These are phyloP conservation scores for Lepus americanus DNA, from an alignment of 2,113 vertebrate species.

Conservation along the genomic window DNA sequence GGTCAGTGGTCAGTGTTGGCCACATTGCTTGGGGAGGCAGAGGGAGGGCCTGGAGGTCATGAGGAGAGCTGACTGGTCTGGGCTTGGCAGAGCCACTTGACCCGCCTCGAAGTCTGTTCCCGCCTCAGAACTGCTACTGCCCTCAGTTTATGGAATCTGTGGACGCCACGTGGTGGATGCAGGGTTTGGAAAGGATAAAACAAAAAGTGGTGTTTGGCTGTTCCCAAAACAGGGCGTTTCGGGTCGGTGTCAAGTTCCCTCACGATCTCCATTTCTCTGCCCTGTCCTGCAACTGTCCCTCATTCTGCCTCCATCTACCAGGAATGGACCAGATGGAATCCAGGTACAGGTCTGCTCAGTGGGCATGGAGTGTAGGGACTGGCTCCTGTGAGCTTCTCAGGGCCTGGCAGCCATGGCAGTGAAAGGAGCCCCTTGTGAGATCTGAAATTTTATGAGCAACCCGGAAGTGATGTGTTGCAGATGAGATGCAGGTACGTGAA, in stretches of 20 bases:
- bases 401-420: too few species aligned
- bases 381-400: too few species aligned
- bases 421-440: not conserved
- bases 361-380: not conserved
- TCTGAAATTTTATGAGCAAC: not conserved
- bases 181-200: not conserved
- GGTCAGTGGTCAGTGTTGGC: not conserved
- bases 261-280: not conserved
- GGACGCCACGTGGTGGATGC: not conserved
- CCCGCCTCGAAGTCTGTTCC: constrained; percentile 30
- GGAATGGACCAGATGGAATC: not conserved
- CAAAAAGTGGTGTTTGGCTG: not conserved
- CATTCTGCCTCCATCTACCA: not conserved
- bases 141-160: not conserved
- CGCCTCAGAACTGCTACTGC: constrained; percentile 27
- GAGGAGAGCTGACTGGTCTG: constrained; percentile 73
- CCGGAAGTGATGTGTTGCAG: too few species aligned
- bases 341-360: not conserved
- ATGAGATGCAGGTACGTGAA: not conserved
- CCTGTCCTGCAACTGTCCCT: not conserved
- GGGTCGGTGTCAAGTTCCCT: not conserved
- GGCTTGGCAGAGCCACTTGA: constrained; percentile 81
- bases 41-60: not conserved
- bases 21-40: constrained; percentile 3
- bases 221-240: not conserved